These are phyloP conservation scores for Gila robusta DNA, from an alignment of 2,797 vertebrate genomes.

Conservation along the genomic window DNA sequence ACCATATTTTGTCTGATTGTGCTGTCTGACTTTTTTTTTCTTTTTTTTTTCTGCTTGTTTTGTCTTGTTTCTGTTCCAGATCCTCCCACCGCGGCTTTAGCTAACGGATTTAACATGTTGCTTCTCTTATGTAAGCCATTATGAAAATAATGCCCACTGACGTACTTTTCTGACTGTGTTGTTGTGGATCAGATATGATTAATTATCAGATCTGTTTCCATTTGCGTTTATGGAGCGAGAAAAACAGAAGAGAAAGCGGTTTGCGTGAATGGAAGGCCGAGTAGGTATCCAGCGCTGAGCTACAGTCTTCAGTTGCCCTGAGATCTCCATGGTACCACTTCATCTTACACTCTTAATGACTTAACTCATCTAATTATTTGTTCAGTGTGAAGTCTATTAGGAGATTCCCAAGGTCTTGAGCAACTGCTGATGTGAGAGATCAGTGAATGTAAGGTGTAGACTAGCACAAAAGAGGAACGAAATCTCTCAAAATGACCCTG, in stretches of 20 bases:
- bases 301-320: slow-evolving; percentile 47
- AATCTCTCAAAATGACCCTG: slow-evolving; percentile 50
- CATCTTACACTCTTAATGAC: slow-evolving; percentile 65
- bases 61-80: slow-evolving; percentile 26
- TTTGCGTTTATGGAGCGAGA: slow-evolving; percentile 16
- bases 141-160: slow-evolving; percentile 25
- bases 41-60: slow-evolving; percentile 41
- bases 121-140: slow-evolving; percentile 22
- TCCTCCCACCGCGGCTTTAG: neutral
- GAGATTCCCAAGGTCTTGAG: slow-evolving; percentile 65
- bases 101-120: slow-evolving; percentile 25
- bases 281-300: slow-evolving; percentile 10
- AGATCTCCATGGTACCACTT: slow-evolving; percentile 55
- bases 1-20: slow-evolving; percentile 55
- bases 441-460: slow-evolving; percentile 41
- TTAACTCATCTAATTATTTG: slow-evolving; percentile 74
- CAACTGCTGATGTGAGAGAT: slow-evolving; percentile 45
- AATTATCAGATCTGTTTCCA: slow-evolving; percentile 26
- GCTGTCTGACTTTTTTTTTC: slow-evolving; percentile 25
- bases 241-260: neutral
- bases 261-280: neutral
- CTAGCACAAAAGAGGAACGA: slow-evolving; percentile 27
- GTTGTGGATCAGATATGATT: slow-evolving; percentile 21
- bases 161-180: slow-evolving; percentile 13
- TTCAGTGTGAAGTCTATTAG: slow-evolving; percentile 74